A percentile compares a stretch with the other conserved stretches of the same genome.
Conservation (phyloP, 2,888 invertebrate species). For the Leptura quadrifasciata region DNA sequence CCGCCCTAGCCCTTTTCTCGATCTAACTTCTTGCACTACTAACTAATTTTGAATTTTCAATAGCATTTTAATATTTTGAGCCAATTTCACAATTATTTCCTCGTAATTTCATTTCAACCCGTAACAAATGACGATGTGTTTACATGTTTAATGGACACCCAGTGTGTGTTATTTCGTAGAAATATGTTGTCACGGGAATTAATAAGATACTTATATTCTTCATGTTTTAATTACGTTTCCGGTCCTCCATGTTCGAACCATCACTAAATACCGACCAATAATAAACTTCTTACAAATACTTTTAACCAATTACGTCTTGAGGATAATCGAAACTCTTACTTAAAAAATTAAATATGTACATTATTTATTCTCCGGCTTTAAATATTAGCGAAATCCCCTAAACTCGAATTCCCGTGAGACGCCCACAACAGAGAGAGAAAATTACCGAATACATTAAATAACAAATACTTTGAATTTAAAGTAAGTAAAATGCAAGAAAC, state of each 20-base stretch:
- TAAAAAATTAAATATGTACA: background rate
- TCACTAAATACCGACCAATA: background rate
- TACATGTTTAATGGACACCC: too few relatives aligned
- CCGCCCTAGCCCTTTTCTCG: too few relatives aligned
- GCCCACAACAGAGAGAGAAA: constrained; percentile 4
- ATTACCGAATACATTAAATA: constrained; percentile 24
- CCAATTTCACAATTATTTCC: too few relatives aligned
- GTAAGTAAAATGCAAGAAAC: background rate
- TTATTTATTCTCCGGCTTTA: constrained; percentile 10
- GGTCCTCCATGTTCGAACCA: background rate
- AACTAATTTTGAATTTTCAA: too few relatives aligned
- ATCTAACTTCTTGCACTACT: too few relatives aligned
- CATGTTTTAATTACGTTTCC: background rate
- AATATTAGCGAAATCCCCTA: background rate
- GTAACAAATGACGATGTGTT: too few relatives aligned
- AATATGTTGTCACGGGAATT: background rate
- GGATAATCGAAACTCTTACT: background rate
- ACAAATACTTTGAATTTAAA: constrained; percentile 22
- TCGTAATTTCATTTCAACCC: too few relatives aligned
- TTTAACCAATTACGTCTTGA: background rate
- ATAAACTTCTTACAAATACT: background rate
- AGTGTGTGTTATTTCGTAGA: too few relatives aligned
- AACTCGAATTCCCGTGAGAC: background rate
- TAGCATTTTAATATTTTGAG: too few relatives aligned
- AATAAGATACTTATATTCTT: background rate